Percentiles rank a stretch among this genome's conserved stretches.
Conservation (phyloP, 2,797 vertebrate genomes). For the Spinus olivaceus region DNA sequence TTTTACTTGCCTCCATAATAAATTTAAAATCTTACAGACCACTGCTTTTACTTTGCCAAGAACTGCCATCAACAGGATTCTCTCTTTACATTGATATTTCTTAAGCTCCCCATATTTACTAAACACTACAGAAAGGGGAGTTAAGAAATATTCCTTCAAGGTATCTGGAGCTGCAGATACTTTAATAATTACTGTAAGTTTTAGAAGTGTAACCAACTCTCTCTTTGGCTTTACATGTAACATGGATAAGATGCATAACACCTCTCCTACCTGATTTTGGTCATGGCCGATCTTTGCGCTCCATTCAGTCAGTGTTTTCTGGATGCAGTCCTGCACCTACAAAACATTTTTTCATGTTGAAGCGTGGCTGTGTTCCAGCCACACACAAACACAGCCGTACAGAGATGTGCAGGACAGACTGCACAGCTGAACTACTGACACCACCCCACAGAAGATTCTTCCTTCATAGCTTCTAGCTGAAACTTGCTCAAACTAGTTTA, state of each 20-base stretch:
- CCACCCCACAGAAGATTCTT: neutral
- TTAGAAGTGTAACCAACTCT: neutral
- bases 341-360: slow-evolving; percentile 19
- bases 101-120: neutral
- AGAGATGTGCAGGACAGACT: neutral
- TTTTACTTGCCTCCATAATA: neutral
- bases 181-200: neutral
- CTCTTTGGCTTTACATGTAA: neutral
- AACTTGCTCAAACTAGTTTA: neutral
- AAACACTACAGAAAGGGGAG: neutral
- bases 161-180: neutral
- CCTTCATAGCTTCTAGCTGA: neutral
- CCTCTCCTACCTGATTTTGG: slow-evolving; percentile 73
- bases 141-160: neutral
- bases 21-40: neutral
- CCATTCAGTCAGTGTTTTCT: slow-evolving; percentile 91
- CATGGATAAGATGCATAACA: neutral
- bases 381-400: neutral
- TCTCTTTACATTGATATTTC: neutral
- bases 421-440: neutral
- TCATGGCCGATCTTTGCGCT: slow-evolving; percentile 76
- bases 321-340: slow-evolving; percentile 95
- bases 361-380: neutral
- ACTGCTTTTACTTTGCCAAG: neutral
- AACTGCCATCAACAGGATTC: neutral